Percentiles rank a stretch among this genome's conserved stretches.
Evolutionary conservation across 2,888 invertebrate species (phyloP).

Genomic region (Drosophila prolongata): DNA sequence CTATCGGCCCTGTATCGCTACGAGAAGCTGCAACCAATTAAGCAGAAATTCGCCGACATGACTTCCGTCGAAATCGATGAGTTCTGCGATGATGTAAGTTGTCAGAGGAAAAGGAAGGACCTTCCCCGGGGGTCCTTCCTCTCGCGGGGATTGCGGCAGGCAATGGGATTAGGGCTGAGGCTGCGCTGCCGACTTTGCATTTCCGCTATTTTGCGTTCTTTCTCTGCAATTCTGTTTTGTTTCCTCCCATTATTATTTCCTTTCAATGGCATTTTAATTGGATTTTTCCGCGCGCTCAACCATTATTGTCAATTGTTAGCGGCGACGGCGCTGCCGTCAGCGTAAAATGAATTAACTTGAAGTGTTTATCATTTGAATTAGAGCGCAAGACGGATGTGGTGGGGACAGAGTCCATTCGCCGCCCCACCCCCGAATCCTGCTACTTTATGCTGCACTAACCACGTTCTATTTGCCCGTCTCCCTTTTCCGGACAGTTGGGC

Average conservation of each 20-base stretch:
- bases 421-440: slow-evolving; percentile 50
- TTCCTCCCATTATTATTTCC: slow-evolving; percentile 82
- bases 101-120: slow-evolving; percentile 24
- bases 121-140: slow-evolving; percentile 2
- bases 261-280: slow-evolving; percentile 84
- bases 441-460: slow-evolving; percentile 54
- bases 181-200: slow-evolving; percentile 57
- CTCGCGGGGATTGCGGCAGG: slow-evolving; percentile 1
- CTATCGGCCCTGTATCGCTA: slow-evolving; percentile 89
- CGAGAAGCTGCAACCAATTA: slow-evolving; percentile 91
- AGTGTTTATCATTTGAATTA: slow-evolving; percentile 84
- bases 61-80: slow-evolving; percentile 89
- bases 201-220: slow-evolving; percentile 73
- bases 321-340: slow-evolving; percentile 54
- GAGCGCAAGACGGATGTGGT: slow-evolving; percentile 39
- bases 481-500: slow-evolving; percentile 66
- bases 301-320: slow-evolving; percentile 81
- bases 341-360: slow-evolving; percentile 83
- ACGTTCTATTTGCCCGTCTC: not conserved
- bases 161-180: slow-evolving; percentile 15
- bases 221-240: slow-evolving; percentile 74
- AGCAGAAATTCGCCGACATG: slow-evolving; percentile 93
- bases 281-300: slow-evolving; percentile 81
- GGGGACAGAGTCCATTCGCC: slow-evolving; percentile 20
- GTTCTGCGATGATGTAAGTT: slow-evolving; percentile 83